Percentiles rank a stretch among this genome's conserved stretches.
Conservation (phyloP, 2,113 vertebrate genomes). For the Cryptomyrus ogoouensis region DNA sequence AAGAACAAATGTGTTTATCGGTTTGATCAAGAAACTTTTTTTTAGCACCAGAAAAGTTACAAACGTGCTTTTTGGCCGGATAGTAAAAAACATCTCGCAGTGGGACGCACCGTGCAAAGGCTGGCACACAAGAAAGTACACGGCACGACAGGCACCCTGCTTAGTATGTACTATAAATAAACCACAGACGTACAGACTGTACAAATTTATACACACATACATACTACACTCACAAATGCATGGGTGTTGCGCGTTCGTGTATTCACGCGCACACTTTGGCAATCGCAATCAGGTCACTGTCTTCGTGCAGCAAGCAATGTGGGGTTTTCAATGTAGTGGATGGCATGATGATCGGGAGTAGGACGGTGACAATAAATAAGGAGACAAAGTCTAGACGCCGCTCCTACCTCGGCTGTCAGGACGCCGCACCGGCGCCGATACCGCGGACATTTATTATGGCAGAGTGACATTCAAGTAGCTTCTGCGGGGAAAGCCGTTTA, state of each 20-base stretch:
- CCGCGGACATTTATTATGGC: neutral
- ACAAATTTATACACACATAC: neutral
- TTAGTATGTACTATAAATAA: neutral
- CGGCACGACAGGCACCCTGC: neutral
- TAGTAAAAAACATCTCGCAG: neutral
- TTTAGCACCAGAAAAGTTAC: neutral
- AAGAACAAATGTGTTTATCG: neutral
- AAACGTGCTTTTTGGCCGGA: neutral
- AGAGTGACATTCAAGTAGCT: neutral
- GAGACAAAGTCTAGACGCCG: neutral
- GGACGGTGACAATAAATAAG: neutral
- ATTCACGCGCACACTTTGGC: neutral
- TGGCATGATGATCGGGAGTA: neutral
- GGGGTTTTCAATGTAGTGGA: neutral
- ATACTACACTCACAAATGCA: neutral
- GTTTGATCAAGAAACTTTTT: neutral
- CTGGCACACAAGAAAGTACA: neutral
- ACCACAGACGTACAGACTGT: neutral
- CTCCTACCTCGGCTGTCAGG: neutral
- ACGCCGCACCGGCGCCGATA: neutral
- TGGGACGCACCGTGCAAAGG: neutral
- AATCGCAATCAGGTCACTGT: neutral
- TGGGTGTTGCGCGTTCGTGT: neutral
- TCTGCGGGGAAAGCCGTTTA: constrained; percentile 21
- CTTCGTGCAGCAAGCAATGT: neutral